These are phyloP conservation scores for Fopius arisanus DNA, from an alignment of 1,140 invertebrate species.

Conservation along the genomic window DNA sequence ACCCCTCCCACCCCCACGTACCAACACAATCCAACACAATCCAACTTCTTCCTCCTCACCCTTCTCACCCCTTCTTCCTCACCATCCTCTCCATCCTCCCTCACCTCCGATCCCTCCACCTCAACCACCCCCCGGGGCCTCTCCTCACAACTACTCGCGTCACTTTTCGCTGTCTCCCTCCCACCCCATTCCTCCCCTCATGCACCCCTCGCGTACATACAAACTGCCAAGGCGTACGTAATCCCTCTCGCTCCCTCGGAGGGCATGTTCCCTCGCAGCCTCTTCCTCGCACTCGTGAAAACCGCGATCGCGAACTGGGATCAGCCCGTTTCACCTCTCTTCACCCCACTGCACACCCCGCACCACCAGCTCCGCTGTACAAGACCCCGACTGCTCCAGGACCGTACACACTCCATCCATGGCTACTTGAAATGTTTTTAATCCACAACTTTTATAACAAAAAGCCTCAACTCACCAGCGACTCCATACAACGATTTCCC, in stretches of 20 bases:
- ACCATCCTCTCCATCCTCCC: no score
- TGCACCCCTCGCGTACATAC: slow-evolving; percentile 5
- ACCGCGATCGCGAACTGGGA: slow-evolving; percentile 9
- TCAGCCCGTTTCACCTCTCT: slow-evolving; percentile 23
- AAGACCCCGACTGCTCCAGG: slow-evolving; percentile 36
- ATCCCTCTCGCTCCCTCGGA: not conserved
- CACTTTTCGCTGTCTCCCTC: slow-evolving; percentile 6
- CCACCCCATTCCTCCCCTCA: not conserved
- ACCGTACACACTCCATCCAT: slow-evolving; percentile 40
- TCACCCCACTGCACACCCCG: slow-evolving; percentile 38
- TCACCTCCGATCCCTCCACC: slow-evolving; percentile 19
- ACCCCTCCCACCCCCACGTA: not conserved
- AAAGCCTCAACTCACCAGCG: no score
- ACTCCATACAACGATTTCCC: not conserved
- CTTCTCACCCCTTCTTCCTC: slow-evolving; percentile 10
- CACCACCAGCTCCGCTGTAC: slow-evolving; percentile 49
- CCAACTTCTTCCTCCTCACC: slow-evolving; percentile 20
- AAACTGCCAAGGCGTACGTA: slow-evolving; percentile 21
- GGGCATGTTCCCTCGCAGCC: not conserved
- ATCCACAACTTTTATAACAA: not conserved
- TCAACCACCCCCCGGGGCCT: slow-evolving; percentile 28
- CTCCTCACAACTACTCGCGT: slow-evolving; percentile 6
- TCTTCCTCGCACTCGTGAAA: slow-evolving; percentile 29
- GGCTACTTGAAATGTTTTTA: not conserved
- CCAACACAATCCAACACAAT: not conserved